phyloP scores from a whole-genome alignment of 2,113 vertebrate genomes.

The Apteryx owenii region DNA sequence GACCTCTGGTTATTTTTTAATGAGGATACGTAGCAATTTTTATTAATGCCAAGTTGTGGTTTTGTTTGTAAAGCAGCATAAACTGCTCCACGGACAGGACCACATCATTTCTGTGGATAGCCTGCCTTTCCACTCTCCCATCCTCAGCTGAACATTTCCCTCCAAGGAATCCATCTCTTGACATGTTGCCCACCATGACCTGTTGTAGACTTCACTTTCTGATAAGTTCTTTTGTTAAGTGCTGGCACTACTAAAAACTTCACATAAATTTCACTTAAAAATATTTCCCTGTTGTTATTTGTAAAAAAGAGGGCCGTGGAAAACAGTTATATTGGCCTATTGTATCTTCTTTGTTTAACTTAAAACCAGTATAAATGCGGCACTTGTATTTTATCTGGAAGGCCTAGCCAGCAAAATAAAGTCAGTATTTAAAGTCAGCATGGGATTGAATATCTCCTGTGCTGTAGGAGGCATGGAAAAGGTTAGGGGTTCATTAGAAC shows the following conservation, averaged over 20 bases:
- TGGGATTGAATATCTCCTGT: not conserved
- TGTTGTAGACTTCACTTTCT: not conserved
- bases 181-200: not conserved
- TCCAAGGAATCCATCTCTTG: not conserved
- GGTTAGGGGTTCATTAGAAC: not conserved
- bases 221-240: not conserved
- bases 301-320: not conserved
- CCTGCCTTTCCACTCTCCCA: not conserved
- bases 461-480: not conserved
- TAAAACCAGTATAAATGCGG: not conserved
- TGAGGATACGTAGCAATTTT: not conserved
- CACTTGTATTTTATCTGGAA: not conserved
- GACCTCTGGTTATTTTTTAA: not conserved
- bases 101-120: not conserved
- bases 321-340: not conserved
- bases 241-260: not conserved
- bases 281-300: not conserved
- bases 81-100: not conserved
- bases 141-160: not conserved
- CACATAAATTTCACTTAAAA: not conserved
- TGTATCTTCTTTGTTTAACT: not conserved
- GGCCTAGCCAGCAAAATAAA: not conserved
- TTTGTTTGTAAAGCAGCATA: not conserved
- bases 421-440: not conserved
- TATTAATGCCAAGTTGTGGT: not conserved